Base-by-base conservation (phyloP, 2,113 vertebrate genomes). In the Spea multiplicata region DNA sequence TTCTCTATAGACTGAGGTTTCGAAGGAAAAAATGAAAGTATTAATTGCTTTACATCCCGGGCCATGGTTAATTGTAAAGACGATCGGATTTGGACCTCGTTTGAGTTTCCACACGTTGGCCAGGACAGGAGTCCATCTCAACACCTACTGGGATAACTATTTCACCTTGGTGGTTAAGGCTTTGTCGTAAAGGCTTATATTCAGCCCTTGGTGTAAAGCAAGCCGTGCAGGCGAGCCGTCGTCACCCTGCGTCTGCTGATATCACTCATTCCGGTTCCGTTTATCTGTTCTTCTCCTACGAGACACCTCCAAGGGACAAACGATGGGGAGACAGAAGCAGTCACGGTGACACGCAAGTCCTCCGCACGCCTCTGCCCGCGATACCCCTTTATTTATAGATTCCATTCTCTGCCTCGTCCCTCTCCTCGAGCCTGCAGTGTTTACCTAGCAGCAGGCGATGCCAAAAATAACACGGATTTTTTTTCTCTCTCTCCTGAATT, bases 401-500 rank as follows among this genome's bases (percentile, higher is more conserved):
- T 16, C 12, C 17, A 67, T 66, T 61, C 44, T 46, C 7, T 68
- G 14, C 53, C 44, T 16, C 16, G 6, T 52, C 30, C 44, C 12
- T 17, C 62, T 14, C 16, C 17, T 14, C 52, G 6, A 12, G 53
- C 14, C n/a, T 44, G 53, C 6, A 13, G 14, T 45, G 67, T 48
- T 71, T 71, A 46, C 67, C 75, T 48, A 69, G 50, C 52, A 68
- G n/a, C 44, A 57, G n/a, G n/a, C 44, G n/a, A 12, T 48, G 55
- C 53, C 75, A 77, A 71, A 77, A 71, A 71, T 71, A 77, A 44
- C 66, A 48, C n/a, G n/a, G n/a, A n/a, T 7, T 4, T 9, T 17
- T 57, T 69, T 47, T 12, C 7, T 44, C 30, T 67, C 6, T 44
- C 44, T 67, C 6, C 30, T n/a, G 7, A 44, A 69, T 49, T 61